phyloP scores from a whole-genome alignment of 2,113 vertebrate species.

The Cariama cristata region DNA sequence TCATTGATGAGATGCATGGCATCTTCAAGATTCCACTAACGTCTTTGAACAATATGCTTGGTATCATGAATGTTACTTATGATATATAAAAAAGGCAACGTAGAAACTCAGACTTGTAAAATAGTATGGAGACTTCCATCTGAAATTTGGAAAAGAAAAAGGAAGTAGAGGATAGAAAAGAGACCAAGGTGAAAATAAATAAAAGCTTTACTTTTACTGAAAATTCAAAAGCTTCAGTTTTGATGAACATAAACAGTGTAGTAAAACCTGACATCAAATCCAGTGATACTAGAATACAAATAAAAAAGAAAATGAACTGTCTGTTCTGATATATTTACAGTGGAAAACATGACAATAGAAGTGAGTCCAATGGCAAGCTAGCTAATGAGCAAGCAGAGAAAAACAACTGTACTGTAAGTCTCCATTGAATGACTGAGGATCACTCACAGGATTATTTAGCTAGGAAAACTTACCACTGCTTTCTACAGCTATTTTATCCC shows the following conservation, averaged over 20 bases:
- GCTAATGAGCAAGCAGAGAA: background rate
- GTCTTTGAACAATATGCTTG: background rate
- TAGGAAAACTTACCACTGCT: background rate
- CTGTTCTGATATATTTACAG: background rate
- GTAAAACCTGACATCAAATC: background rate
- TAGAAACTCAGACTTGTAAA: background rate
- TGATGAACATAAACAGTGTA: background rate
- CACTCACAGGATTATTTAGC: background rate
- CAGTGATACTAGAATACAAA: background rate
- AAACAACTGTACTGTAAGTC: background rate
- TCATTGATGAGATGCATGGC: background rate
- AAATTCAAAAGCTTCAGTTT: background rate
- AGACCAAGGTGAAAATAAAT: background rate
- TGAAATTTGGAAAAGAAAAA: background rate
- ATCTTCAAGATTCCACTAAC: background rate
- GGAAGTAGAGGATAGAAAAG: background rate
- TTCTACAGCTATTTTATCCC: background rate
- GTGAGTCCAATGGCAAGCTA: background rate
- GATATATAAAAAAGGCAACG: rapidly evolving
- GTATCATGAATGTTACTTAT: background rate
- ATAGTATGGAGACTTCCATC: background rate
- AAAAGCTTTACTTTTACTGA: background rate
- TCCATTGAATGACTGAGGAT: background rate
- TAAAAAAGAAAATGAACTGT: background rate
- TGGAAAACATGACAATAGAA: background rate